These are phyloP conservation scores for Lepeophtheirus salmonis DNA, from an alignment of 1,140 invertebrate genomes.

Conservation along the genomic window DNA sequence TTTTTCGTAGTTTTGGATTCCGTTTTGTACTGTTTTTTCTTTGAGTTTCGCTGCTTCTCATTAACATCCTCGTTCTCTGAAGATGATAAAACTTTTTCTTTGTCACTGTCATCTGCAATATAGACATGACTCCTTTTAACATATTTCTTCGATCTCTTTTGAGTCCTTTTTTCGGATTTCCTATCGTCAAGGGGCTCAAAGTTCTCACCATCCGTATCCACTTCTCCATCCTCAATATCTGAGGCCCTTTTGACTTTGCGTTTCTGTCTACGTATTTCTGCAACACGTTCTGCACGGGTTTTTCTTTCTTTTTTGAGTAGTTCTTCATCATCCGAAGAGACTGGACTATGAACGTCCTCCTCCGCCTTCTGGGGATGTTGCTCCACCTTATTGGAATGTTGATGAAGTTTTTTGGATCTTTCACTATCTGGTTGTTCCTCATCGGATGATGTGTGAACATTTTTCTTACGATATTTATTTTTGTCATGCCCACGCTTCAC, in stretches of 20 bases:
- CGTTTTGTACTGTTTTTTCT: slow-evolving; percentile 10
- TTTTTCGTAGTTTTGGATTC: slow-evolving; percentile 16
- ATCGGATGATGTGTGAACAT: no score
- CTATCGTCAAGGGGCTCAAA: neutral
- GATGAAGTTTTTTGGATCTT: no score
- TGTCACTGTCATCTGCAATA: slow-evolving; percentile 2
- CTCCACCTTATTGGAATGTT: no score
- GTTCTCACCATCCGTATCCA: slow-evolving; percentile 20
- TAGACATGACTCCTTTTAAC: neutral
- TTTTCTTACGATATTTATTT: no score
- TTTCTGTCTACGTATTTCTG: neutral
- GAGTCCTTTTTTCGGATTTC: neutral
- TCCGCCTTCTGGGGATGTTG: slow-evolving; percentile 32
- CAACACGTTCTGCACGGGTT: slow-evolving; percentile 7
- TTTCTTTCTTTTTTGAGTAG: slow-evolving; percentile 16
- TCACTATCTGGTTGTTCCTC: no score
- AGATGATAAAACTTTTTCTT: neutral
- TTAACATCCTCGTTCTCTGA: neutral
- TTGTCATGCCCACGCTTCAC: no score
- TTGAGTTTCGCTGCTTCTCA: no score
- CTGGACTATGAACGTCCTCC: slow-evolving; percentile 43
- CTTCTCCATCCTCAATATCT: slow-evolving; percentile 23
- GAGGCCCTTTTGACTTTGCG: slow-evolving; percentile 9
- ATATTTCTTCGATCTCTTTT: neutral
- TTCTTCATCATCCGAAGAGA: slow-evolving; percentile 27